A percentile compares a stretch with the other conserved stretches of the same genome.
These are phyloP conservation scores for Dolichallabes microphthalmus DNA, from an alignment of 2,113 vertebrate genomes.

Conservation along the genomic window DNA sequence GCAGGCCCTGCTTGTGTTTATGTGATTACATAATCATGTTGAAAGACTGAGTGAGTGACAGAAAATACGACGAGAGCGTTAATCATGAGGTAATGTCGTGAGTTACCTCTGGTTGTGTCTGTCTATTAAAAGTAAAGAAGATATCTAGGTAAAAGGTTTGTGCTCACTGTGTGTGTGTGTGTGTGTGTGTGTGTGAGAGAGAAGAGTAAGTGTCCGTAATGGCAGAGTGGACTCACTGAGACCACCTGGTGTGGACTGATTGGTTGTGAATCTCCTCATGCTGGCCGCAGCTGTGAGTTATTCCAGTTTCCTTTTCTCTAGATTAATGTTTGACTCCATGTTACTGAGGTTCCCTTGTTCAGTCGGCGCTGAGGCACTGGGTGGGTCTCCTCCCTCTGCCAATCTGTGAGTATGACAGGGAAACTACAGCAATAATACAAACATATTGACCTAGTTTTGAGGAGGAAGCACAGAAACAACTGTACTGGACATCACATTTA, in stretches of 20 bases:
- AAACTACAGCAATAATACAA: conserved; percentile 38
- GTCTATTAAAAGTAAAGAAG: neutral
- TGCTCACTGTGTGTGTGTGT: neutral
- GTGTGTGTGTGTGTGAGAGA: neutral
- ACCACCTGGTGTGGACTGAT: conserved; percentile 38
- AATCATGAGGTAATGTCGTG: neutral
- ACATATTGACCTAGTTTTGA: conserved; percentile 18
- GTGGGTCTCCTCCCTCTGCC: conserved; percentile 30
- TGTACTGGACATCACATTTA: neutral
- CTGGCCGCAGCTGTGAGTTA: conserved; percentile 31
- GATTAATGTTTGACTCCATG: conserved; percentile 44
- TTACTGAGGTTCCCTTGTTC: conserved; percentile 40
- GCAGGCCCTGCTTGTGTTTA: conserved; percentile 12
- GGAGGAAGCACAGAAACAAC: conserved; percentile 19
- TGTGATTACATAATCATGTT: conserved; percentile 25
- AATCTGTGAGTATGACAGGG: conserved; percentile 43
- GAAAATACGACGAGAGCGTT: neutral
- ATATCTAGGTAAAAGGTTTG: neutral
- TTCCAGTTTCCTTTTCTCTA: conserved; percentile 37
- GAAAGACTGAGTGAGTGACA: conserved; percentile 25
- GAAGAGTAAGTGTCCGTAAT: conserved; percentile 22
- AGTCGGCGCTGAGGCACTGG: conserved; percentile 17
- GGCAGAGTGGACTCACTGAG: conserved; percentile 17
- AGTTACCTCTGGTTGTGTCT: neutral
- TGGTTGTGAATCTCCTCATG: conserved; percentile 26